Evolutionary conservation across 1,140 invertebrate genomes (phyloP).

Genomic region (Grapholita molesta): DNA sequence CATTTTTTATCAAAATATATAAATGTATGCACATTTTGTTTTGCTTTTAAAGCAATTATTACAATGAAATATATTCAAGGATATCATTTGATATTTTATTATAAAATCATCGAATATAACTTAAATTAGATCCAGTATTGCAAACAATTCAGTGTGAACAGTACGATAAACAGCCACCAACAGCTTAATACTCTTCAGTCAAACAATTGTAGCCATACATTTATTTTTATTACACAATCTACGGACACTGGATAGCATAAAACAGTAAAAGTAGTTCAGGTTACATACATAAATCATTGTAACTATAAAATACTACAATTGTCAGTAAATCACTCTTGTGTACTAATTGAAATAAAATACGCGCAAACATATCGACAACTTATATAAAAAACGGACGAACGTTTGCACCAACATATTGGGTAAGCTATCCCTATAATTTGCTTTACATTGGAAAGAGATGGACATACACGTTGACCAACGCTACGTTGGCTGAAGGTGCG

Average conservation of each 20-base stretch:
- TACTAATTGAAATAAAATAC: conserved; percentile 3
- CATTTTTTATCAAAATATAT: too few relatives aligned
- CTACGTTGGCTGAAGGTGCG: conserved; percentile 12
- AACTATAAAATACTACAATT: neutral
- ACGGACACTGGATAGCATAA: neutral
- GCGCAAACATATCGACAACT: neutral
- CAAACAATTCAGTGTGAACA: neutral
- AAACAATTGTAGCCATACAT: neutral
- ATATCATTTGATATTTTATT: too few relatives aligned
- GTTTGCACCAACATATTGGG: neutral
- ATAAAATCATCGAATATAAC: neutral
- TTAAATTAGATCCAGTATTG: neutral
- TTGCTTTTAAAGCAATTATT: too few relatives aligned
- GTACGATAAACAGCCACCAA: neutral
- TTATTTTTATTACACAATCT: neutral
- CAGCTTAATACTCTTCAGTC: neutral
- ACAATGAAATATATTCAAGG: too few relatives aligned
- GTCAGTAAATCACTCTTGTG: neutral
- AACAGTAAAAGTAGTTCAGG: neutral
- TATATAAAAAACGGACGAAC: neutral
- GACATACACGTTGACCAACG: neutral
- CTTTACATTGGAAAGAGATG: neutral
- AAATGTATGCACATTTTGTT: neutral
- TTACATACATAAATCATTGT: neutral
- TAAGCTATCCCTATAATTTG: neutral